These are phyloP conservation scores for Acipenser ruthenus DNA, from an alignment of 2,797 vertebrate genomes.

Conservation along the genomic window DNA sequence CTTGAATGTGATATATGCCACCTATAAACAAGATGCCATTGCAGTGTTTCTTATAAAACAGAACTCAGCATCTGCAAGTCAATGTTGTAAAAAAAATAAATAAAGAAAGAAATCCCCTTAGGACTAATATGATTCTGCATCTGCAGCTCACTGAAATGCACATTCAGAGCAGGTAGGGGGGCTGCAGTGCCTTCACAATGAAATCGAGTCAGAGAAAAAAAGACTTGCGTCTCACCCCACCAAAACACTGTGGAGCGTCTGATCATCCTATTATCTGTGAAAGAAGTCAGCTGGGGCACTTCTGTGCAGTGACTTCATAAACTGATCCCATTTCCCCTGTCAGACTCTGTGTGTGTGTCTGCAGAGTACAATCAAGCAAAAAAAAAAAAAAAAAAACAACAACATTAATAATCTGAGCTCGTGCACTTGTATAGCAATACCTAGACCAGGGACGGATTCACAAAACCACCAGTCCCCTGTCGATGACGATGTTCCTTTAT, in stretches of 20 bases:
- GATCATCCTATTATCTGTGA: constrained; percentile 61
- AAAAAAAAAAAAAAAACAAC: constrained; percentile 9
- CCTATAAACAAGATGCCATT: no score
- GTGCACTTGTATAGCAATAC: constrained; percentile 46
- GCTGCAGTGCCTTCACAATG: constrained; percentile 50
- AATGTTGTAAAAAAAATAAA: no score
- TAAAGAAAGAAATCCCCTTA: no score
- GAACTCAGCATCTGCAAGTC: no score
- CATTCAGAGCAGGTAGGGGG: no score
- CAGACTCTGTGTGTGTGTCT: background rate
- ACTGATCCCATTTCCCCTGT: background rate
- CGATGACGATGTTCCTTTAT: no score
- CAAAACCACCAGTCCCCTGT: constrained; percentile 27
- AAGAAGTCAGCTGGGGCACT: constrained; percentile 41
- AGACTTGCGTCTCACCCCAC: constrained; percentile 42
- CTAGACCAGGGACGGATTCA: constrained; percentile 46
- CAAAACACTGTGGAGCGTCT: constrained; percentile 28
- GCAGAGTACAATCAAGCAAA: no score
- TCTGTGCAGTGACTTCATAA: constrained; percentile 42
- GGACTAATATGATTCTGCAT: no score
- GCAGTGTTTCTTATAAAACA: no score
- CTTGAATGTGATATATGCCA: no score
- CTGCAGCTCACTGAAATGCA: no score
- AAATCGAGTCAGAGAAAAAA: constrained; percentile 32
- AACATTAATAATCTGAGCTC: constrained; percentile 51